These are phyloP conservation scores for Catagonus wagneri DNA, from an alignment of 2,113 vertebrate genomes.

Conservation along the genomic window DNA sequence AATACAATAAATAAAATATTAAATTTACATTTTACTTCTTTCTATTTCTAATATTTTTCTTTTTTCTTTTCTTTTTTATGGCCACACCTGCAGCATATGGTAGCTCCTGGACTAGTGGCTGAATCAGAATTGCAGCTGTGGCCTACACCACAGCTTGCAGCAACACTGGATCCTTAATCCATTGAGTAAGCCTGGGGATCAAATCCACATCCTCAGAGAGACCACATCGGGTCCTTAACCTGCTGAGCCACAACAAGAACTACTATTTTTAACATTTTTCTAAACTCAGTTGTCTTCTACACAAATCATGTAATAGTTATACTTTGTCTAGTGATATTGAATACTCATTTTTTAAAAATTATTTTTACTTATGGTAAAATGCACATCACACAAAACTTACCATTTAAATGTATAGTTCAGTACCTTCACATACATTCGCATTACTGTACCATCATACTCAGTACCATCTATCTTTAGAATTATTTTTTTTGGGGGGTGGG, in stretches of 20 bases:
- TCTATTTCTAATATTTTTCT: too few species aligned
- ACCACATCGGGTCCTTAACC: too few species aligned
- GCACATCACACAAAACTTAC: background rate
- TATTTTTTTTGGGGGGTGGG: background rate
- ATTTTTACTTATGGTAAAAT: constrained; percentile 24
- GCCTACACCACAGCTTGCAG: too few species aligned
- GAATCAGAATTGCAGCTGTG: too few species aligned
- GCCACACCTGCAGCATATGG: too few species aligned
- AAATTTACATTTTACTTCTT: constrained; percentile 14
- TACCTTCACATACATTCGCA: background rate
- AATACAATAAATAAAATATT: constrained; percentile 53
- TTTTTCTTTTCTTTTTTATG: too few species aligned
- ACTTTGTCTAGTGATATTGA: constrained; percentile 14
- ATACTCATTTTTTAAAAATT: background rate
- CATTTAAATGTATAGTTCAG: background rate
- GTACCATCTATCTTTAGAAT: background rate
- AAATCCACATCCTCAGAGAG: too few species aligned
- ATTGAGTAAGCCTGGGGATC: too few species aligned
- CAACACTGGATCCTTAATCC: too few species aligned
- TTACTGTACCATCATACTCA: background rate
- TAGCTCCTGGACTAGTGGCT: too few species aligned
- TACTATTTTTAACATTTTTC: constrained; percentile 24
- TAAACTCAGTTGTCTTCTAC: background rate
- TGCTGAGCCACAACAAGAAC: too few species aligned
- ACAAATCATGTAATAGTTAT: background rate